A percentile compares a stretch with the other conserved stretches of the same genome.
Evolutionary conservation across 2,888 invertebrate genomes (phyloP).

Genomic region (Temnothorax unifasciatus): DNA sequence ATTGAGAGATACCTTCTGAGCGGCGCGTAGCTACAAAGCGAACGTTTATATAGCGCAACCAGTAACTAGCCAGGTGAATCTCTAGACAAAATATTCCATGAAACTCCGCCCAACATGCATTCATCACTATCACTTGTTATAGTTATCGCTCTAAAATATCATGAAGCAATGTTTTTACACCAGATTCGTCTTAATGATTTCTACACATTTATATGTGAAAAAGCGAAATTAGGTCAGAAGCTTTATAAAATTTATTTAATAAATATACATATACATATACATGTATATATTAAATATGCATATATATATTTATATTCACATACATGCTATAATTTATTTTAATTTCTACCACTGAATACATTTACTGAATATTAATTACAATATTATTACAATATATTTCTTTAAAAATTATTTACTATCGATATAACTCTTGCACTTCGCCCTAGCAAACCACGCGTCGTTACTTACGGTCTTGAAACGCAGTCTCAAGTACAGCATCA

Average conservation of each 20-base stretch:
- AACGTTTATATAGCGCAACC: conserved; percentile 78
- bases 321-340: neutral
- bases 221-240: neutral
- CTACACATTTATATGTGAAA: neutral
- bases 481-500: no score
- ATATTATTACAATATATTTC: neutral
- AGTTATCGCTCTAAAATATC: conserved; percentile 23
- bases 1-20: conserved; percentile 67
- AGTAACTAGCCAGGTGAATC: conserved; percentile 76
- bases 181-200: neutral
- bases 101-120: conserved; percentile 72
- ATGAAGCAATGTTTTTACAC: neutral
- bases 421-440: no score
- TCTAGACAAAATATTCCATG: conserved; percentile 73
- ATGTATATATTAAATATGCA: no score
- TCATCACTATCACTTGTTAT: conserved; percentile 5
- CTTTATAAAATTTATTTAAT: neutral
- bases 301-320: neutral
- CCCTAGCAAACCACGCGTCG: no score
- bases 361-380: neutral
- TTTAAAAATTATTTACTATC: neutral
- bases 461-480: no score
- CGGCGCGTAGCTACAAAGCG: conserved; percentile 51
- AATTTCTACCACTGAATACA: neutral
- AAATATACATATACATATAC: no score